Base-by-base conservation (phyloP, 2,797 vertebrate species). In the Borostomias antarcticus region DNA sequence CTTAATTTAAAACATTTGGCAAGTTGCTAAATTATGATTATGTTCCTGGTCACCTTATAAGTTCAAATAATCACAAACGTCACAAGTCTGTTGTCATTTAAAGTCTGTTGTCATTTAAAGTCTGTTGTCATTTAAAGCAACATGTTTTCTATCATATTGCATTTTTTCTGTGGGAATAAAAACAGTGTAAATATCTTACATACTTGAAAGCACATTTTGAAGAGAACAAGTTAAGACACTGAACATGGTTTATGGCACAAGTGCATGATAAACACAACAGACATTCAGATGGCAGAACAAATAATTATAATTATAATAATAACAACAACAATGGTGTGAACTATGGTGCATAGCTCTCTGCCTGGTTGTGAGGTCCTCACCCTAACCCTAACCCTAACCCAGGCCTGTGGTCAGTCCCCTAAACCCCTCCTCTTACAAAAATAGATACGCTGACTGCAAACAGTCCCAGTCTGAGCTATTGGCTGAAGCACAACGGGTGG, bases 401-500 rank as follows among this genome's bases (percentile, higher is more conserved):
- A 66, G 30, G 69, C 65, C 78, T 66, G 65, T 68, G 64, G 81
- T 76, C 59, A 73, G 67, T 61, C 66, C 80, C 67, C 74, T 57
- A 58, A 62, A 72, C 32, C 70, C 69, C 81, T 66, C 59, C 53
- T 63, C 72, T 57, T 32, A 75, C 72, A 70, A 70, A 78, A 69
- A 76, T 78, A 85, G 53, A 52, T 32, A 68, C 15, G 25, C 45
- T 62, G 66, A 70, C 79, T 81, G 71, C 78, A 82, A 68, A 88
- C 83, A 15, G 69, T 69, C 82, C 72, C 66, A 69, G 79, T 26
- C 50, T 64, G 80, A 67, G 62, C 62, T 72, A 62, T 72, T 72
- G 64, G 76, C 80, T 80, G 84, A 86, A 84, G 84, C 82, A 72
- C 79, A 78, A 76, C 83, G 83, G 75, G 79, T 59, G 54, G 73